A percentile compares a stretch with the other conserved stretches of the same genome.
phyloP scores from a whole-genome alignment of 1,140 invertebrate species.

The Neelides sp. region DNA sequence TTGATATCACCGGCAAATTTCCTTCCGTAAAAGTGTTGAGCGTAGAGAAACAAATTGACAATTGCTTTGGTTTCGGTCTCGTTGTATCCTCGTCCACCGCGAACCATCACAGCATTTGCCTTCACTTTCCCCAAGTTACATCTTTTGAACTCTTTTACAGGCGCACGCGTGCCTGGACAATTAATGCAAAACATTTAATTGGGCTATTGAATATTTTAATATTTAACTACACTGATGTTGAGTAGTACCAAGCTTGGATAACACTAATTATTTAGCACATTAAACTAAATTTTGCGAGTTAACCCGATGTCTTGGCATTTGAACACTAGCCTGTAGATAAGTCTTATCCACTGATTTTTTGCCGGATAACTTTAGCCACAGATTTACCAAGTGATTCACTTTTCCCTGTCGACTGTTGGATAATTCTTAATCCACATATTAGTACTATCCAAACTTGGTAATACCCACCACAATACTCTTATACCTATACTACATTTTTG shows the following conservation, averaged over 20 bases:
- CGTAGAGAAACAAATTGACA: slow-evolving; percentile 76
- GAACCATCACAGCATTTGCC: slow-evolving; percentile 78
- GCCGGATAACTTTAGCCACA: too few relatives aligned
- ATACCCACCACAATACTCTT: background rate
- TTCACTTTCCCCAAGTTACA: slow-evolving; percentile 87
- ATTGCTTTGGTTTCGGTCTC: slow-evolving; percentile 66
- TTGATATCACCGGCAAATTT: slow-evolving; percentile 73
- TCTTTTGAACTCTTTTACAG: slow-evolving; percentile 59
- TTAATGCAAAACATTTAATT: slow-evolving; percentile 1
- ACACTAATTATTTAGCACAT: too few relatives aligned
- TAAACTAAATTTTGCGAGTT: too few relatives aligned
- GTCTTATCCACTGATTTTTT: too few relatives aligned
- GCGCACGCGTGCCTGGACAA: slow-evolving; percentile 51
- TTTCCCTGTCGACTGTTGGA: too few relatives aligned
- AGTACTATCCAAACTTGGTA: too few relatives aligned
- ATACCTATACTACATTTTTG: slow-evolving; percentile 20
- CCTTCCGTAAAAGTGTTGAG: slow-evolving; percentile 77
- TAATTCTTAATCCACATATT: too few relatives aligned
- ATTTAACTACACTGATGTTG: slow-evolving; percentile 8
- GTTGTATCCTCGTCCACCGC: slow-evolving; percentile 54
- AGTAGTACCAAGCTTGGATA: too few relatives aligned
- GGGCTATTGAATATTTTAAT: background rate
- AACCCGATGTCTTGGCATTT: too few relatives aligned
- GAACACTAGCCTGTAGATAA: too few relatives aligned
- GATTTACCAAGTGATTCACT: background rate